Conservation (phyloP, 1,140 invertebrate genomes). For the Ceratosolen fusciceps region DNA sequence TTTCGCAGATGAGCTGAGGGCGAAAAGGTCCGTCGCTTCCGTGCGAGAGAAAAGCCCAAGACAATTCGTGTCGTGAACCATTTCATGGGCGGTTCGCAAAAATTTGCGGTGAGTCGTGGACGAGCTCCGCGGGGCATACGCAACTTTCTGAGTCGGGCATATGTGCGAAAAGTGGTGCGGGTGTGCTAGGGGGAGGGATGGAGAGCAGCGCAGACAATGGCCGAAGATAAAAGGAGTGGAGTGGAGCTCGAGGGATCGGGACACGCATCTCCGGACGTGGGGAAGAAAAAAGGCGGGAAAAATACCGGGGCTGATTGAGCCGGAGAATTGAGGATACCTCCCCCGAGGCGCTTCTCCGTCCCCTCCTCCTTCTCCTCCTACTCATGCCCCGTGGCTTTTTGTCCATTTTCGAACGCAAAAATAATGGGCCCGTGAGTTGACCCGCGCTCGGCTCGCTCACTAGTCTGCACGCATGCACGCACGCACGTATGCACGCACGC, state of each 20-base stretch:
- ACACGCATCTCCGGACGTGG: background rate
- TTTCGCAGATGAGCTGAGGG: too few species aligned
- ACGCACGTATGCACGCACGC: too few species aligned
- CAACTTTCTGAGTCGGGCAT: background rate
- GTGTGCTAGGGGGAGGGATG: background rate
- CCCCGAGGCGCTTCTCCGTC: conserved; percentile 5
- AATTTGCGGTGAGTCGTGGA: too few species aligned
- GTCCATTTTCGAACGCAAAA: conserved; percentile 53
- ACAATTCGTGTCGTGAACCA: too few species aligned
- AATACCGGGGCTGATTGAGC: background rate
- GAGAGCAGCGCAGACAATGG: background rate
- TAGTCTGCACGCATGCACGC: too few species aligned
- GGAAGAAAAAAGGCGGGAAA: background rate
- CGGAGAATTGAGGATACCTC: background rate
- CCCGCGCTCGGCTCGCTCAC: too few species aligned
- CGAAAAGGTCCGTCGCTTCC: too few species aligned
- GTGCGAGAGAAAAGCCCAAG: too few species aligned
- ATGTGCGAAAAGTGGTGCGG: background rate
- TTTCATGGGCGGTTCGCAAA: too few species aligned
- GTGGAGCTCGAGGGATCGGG: background rate
- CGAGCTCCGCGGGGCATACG: background rate
- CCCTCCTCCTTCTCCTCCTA: too few species aligned
- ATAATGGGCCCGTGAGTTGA: conserved; percentile 50
- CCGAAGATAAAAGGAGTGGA: background rate
- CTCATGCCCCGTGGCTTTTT: too few species aligned